Percentiles rank a stretch among this genome's conserved stretches.
Conservation (phyloP, 2,113 vertebrate genomes). For the Myodes glareolus region DNA sequence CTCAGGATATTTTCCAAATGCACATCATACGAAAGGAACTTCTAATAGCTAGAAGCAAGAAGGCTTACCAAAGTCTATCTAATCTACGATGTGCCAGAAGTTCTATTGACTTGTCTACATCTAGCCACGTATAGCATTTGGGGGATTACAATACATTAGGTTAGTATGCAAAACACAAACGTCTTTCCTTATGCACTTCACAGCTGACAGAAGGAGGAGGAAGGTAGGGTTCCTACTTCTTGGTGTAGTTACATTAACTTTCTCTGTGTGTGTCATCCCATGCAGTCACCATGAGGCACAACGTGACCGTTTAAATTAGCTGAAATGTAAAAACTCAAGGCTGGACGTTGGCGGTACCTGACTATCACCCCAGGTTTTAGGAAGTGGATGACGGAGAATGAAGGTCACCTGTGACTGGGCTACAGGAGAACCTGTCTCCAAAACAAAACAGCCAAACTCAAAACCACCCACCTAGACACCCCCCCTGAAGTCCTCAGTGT, state of each 20-base stretch:
- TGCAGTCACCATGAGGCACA: not conserved
- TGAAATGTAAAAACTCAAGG: not conserved
- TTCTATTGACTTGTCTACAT: not conserved
- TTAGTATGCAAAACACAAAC: not conserved
- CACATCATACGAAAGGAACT: not conserved
- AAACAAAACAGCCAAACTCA: not conserved
- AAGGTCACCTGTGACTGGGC: not conserved
- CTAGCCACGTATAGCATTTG: not conserved
- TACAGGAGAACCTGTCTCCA: not conserved
- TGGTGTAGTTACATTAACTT: not conserved
- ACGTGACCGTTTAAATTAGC: not conserved
- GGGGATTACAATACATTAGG: not conserved
- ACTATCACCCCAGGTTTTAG: not conserved
- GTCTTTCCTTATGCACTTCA: not conserved
- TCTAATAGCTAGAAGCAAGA: not conserved
- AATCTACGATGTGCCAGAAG: not conserved
- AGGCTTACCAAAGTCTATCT: not conserved
- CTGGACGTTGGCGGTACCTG: not conserved
- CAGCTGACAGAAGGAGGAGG: not conserved
- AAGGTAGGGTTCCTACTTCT: not conserved
- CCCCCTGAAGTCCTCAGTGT: not conserved
- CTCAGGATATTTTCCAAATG: slow-evolving; percentile 14
- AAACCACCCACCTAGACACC: not conserved
- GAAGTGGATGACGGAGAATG: not conserved
- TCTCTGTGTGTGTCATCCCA: not conserved